Conservation (phyloP, 2,113 vertebrate genomes). For the Eublepharis macularius region DNA sequence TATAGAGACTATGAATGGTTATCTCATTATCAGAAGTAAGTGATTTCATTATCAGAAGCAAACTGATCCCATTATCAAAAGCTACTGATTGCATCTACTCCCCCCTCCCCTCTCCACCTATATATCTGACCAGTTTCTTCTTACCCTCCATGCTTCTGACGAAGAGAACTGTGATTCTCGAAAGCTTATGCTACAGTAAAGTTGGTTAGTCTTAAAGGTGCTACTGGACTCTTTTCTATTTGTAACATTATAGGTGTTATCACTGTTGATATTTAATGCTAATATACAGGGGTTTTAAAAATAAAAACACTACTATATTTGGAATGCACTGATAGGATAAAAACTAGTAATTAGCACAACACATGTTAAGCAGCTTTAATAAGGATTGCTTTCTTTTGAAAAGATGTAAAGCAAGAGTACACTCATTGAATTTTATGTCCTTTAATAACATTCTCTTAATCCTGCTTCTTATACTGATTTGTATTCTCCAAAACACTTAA, state of each 20-base stretch:
- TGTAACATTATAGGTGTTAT: fast-evolving
- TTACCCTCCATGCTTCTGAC: no score
- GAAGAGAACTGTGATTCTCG: no score
- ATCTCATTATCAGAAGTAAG: no score
- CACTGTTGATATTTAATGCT: not conserved
- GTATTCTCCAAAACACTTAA: slow-evolving; percentile 36
- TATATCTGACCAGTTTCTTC: no score
- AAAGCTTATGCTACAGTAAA: no score
- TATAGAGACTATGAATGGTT: no score
- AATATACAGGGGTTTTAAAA: slow-evolving; percentile 9
- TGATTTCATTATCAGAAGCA: no score
- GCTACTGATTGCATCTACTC: no score
- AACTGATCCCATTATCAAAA: no score
- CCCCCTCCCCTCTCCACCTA: no score
- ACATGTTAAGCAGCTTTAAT: slow-evolving; percentile 33
- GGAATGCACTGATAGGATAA: slow-evolving; percentile 37
- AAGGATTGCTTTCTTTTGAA: slow-evolving; percentile 40
- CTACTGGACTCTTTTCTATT: no score
- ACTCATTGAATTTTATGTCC: slow-evolving; percentile 44
- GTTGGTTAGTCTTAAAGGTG: no score
- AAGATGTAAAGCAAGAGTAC: slow-evolving; percentile 34
- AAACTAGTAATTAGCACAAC: slow-evolving; percentile 42
- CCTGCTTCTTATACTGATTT: slow-evolving; percentile 46
- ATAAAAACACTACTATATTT: slow-evolving; percentile 47
- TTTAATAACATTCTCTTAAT: slow-evolving; percentile 45